Base-by-base conservation (phyloP, 2,113 vertebrate genomes). In the Erpornis zantholeuca region DNA sequence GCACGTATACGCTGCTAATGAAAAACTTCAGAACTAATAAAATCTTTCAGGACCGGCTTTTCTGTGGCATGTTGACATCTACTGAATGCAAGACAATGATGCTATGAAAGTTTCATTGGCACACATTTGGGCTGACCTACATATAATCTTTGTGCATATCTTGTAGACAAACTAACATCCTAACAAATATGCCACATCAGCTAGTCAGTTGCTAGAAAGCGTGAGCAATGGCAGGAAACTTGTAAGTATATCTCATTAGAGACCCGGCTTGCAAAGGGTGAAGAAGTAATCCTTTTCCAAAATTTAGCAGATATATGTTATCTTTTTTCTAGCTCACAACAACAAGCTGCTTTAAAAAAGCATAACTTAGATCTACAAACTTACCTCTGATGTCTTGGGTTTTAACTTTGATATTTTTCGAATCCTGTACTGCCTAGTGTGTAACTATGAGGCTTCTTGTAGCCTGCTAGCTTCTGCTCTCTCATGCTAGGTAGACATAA, bases 51-150 rank as follows among this genome's bases (percentile, higher is more conserved):
- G 69, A 84, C 16, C 31, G 60, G 40, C 36, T 81, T 93, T 93
- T 86, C 79, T 71, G 47, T 84, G 72, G 71, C 56, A 75, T 44
- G 75, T 81, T 93, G 90, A 66, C 64, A 68, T 38, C 31, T 23
- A 81, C 64, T 68, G 82, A 92, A 88, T 16, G 36, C 5, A 4
- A 84, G 63, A 90, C 75, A 77, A 65, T 89, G 73, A 25, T 44
- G 69, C 27, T 60, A 94, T 96, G 91, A 96, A 97, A 92, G 88
- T 95, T 97, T 96, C 78, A 96, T 96, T 64, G 92, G 20, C 76
- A 92, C 81, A 65, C 80, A 56, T 79, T 92, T 91, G 77, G 90
- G 47, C 38, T 95, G 92, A 97, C 95, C 96, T 97, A 93, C 78
- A 94, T 93, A 94, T 52, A 82, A 80, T 60, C 15, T 22, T 64